Conservation (phyloP, 2,888 invertebrate species). For the Hybos culiciformis region DNA sequence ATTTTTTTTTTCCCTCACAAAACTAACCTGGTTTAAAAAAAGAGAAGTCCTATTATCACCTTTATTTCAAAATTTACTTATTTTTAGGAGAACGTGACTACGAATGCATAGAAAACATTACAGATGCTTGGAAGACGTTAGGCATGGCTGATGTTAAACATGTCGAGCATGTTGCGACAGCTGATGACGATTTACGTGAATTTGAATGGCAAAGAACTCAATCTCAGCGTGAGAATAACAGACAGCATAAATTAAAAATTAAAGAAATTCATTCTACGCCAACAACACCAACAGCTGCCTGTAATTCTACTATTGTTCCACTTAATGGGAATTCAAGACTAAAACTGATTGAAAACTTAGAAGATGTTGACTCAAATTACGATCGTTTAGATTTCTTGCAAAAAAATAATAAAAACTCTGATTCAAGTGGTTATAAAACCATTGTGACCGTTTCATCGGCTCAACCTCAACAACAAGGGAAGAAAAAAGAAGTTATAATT, state of each 20-base stretch:
- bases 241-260: slow-evolving; percentile 37
- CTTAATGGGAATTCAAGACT: not conserved
- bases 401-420: slow-evolving; percentile 54
- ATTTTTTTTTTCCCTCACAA: no score
- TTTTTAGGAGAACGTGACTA: slow-evolving; percentile 38
- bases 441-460: slow-evolving; percentile 48
- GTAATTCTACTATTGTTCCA: not conserved
- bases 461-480: slow-evolving; percentile 18
- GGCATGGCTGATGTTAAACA: slow-evolving; percentile 62
- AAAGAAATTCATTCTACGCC: slow-evolving; percentile 19
- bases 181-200: slow-evolving; percentile 29
- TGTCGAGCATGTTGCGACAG: slow-evolving; percentile 40
- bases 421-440: slow-evolving; percentile 57
- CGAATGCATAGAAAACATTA: slow-evolving; percentile 62
- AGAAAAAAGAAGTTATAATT: not conserved
- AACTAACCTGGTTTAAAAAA: no score
- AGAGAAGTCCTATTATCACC: no score
- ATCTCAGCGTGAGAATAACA: slow-evolving; percentile 36
- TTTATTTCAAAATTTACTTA: no score
- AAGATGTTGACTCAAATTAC: slow-evolving; percentile 44
- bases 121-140: slow-evolving; percentile 69
- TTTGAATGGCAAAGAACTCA: slow-evolving; percentile 36
- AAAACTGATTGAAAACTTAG: slow-evolving; percentile 24
- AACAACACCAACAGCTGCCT: not conserved
- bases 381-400: slow-evolving; percentile 72